A percentile compares a stretch with the other conserved stretches of the same genome.
phyloP scores from a whole-genome alignment of 2,888 invertebrate species.

The Allacma fusca region DNA sequence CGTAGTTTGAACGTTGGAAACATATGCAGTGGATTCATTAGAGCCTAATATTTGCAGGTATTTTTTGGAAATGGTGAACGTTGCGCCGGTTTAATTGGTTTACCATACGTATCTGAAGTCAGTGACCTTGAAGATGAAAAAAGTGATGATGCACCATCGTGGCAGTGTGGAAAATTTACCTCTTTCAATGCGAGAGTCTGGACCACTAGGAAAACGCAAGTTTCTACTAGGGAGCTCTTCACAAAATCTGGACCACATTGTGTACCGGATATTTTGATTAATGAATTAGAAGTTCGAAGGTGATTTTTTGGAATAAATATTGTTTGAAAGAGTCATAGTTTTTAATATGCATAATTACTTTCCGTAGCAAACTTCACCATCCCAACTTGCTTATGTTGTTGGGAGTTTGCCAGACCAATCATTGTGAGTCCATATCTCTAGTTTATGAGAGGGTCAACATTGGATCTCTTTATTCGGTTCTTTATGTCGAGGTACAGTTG shows the following conservation, averaged over 20 bases:
- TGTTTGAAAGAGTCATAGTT: too few relatives aligned
- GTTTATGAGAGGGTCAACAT: conserved; percentile 65
- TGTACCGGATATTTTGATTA: conserved; percentile 64
- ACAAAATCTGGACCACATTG: conserved; percentile 60
- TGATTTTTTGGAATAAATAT: conserved; percentile 47
- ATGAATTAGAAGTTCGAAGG: conserved; percentile 64
- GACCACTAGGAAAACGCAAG: conserved; percentile 58
- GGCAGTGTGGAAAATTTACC: conserved; percentile 59
- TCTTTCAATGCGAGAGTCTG: conserved; percentile 60
- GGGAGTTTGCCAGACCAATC: conserved; percentile 65
- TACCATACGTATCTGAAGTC: conserved; percentile 56
- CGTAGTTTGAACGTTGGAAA: too few relatives aligned
- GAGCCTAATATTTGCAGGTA: too few relatives aligned
- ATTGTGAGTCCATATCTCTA: conserved; percentile 64
- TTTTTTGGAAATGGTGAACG: conserved; percentile 56
- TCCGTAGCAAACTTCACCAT: conserved; percentile 55
- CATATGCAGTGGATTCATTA: too few relatives aligned
- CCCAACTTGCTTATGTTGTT: conserved; percentile 64
- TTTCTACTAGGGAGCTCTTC: conserved; percentile 59
- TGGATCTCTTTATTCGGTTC: conserved; percentile 65
- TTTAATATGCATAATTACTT: too few relatives aligned
- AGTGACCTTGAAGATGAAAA: conserved; percentile 53
- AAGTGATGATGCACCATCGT: conserved; percentile 51
- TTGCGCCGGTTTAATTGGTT: conserved; percentile 54
- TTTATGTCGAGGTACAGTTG: conserved; percentile 62